A percentile compares a stretch with the other conserved stretches of the same genome.
phyloP scores from a whole-genome alignment of 2,113 vertebrate genomes.

The Danionella cerebrum region DNA sequence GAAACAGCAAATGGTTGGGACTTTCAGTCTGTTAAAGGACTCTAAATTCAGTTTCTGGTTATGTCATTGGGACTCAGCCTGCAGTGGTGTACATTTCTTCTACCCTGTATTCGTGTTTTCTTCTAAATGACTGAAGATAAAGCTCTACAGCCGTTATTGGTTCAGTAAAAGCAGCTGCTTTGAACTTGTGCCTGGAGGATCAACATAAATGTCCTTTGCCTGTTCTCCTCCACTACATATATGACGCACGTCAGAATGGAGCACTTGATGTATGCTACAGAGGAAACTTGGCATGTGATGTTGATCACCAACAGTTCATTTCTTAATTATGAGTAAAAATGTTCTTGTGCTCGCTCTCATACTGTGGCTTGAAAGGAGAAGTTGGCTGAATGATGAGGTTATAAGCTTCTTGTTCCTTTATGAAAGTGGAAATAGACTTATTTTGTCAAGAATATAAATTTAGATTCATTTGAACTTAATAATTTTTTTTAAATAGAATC shows the following conservation, averaged over 20 bases:
- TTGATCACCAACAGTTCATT: not conserved
- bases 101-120: constrained; percentile 16
- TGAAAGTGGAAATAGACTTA: not conserved
- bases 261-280: not conserved
- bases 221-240: not conserved
- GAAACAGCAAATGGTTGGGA: no score
- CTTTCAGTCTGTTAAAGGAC: no score
- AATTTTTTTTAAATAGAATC: no score
- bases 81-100: not conserved
- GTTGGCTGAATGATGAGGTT: not conserved
- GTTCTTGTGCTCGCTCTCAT: not conserved
- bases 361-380: no score
- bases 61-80: not conserved
- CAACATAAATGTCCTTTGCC: constrained; percentile 22
- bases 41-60: no score
- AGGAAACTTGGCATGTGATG: not conserved
- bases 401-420: not conserved
- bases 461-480: no score
- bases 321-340: not conserved
- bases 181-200: constrained; percentile 32
- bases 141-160: not conserved
- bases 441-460: no score
- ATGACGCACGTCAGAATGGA: not conserved
- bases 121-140: constrained; percentile 16
- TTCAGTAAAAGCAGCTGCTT: constrained; percentile 38